A percentile compares a stretch with the other conserved stretches of the same genome.
phyloP scores from a whole-genome alignment of 2,113 vertebrate species.

The Hepsetus odoe region DNA sequence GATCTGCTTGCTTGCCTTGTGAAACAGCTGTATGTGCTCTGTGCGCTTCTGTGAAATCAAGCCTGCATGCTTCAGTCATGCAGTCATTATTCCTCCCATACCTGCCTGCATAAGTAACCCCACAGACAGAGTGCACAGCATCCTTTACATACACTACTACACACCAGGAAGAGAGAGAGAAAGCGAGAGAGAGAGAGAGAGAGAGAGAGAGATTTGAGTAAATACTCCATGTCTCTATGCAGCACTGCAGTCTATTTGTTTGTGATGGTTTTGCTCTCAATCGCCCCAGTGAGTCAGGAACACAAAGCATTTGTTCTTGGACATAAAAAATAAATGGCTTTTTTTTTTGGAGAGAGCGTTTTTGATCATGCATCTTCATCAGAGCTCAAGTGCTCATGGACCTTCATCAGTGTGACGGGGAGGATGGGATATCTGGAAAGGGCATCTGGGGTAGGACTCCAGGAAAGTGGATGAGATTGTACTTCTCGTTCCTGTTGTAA shows the following conservation, averaged over 20 bases:
- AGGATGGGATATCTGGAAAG: conserved; percentile 45
- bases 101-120: conserved; percentile 41
- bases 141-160: conserved; percentile 23
- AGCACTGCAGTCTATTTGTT: conserved; percentile 35
- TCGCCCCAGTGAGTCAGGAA: conserved; percentile 35
- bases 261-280: conserved; percentile 36
- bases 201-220: conserved; percentile 33
- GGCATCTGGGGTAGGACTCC: conserved; percentile 37
- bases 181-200: background rate
- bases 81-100: conserved; percentile 49
- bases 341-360: conserved; percentile 48
- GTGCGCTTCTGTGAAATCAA: conserved; percentile 26
- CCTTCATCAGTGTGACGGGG: conserved; percentile 46
- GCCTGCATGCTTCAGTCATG: conserved; percentile 17
- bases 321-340: conserved; percentile 51
- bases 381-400: conserved; percentile 41
- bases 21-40: conserved; percentile 45
- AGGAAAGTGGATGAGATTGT: conserved; percentile 32
- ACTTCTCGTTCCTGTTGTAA: conserved; percentile 43
- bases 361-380: conserved; percentile 28
- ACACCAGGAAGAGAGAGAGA: background rate
- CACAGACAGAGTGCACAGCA: conserved; percentile 21
- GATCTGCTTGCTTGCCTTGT: conserved; percentile 37
- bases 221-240: conserved; percentile 46
- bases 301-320: conserved; percentile 42